Evolutionary conservation across 2,797 vertebrate species (phyloP).

Genomic region (Trachops cirrhosus): DNA sequence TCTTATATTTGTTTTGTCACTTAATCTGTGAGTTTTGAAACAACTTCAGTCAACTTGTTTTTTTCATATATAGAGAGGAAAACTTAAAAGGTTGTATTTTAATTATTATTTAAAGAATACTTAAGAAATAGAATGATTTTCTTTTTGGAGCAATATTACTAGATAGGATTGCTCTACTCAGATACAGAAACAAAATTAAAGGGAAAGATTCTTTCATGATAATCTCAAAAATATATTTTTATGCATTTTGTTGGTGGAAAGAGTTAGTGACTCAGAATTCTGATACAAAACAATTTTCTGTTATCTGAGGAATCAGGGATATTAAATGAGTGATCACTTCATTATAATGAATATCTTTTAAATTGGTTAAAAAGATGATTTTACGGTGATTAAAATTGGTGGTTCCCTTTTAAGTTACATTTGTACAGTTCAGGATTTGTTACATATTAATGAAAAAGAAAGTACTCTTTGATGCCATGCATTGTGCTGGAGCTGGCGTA

Average conservation of each 20-base stretch:
- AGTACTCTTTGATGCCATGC: not conserved
- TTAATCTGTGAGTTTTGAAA: not conserved
- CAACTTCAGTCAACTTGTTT: not conserved
- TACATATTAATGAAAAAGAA: not conserved
- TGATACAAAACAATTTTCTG: not conserved
- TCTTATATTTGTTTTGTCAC: not conserved
- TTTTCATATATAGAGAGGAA: not conserved
- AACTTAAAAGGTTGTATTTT: not conserved
- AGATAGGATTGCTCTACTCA: not conserved
- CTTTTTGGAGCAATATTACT: not conserved
- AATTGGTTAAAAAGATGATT: not conserved
- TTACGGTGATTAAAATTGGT: not conserved
- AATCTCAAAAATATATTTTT: not conserved
- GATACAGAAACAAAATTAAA: conserved; percentile 16
- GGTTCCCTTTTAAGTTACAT: not conserved
- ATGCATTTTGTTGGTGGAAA: not conserved
- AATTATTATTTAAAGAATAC: not conserved
- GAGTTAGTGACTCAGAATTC: conserved; percentile 9
- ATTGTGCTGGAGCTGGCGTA: not conserved
- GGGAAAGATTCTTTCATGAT: not conserved
- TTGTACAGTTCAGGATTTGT: not conserved
- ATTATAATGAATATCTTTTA: not conserved
- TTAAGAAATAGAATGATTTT: not conserved
- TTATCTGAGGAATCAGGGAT: not conserved
- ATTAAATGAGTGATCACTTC: not conserved